These are phyloP conservation scores for Cottus gobio DNA, from an alignment of 2,113 vertebrate genomes.

Conservation along the genomic window DNA sequence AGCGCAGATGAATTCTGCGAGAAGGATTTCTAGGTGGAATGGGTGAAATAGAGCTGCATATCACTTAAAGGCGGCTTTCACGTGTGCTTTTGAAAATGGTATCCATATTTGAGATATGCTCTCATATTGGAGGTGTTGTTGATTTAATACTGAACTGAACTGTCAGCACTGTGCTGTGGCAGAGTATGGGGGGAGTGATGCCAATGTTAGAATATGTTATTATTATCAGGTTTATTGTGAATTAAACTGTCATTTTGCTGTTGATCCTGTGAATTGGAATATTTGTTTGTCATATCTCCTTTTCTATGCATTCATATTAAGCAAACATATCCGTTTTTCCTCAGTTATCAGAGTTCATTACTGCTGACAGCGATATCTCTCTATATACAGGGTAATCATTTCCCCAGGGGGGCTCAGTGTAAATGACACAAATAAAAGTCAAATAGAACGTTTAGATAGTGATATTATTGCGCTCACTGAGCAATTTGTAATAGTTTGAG, in stretches of 20 bases:
- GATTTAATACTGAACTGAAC: constrained; percentile 2
- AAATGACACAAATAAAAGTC: constrained; percentile 63
- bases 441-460: constrained; percentile 53
- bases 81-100: constrained; percentile 13
- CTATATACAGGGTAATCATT: constrained; percentile 46
- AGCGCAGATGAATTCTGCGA: constrained; percentile 36
- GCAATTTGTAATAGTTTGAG: constrained; percentile 58
- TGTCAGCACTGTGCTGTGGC: not conserved
- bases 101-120: constrained; percentile 8
- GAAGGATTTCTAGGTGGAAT: constrained; percentile 44
- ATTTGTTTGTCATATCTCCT: not conserved
- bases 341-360: constrained; percentile 44
- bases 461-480: constrained; percentile 32
- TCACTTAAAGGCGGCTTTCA: constrained; percentile 2
- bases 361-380: constrained; percentile 42
- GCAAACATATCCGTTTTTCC: constrained; percentile 27
- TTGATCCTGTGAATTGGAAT: not conserved
- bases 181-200: not conserved
- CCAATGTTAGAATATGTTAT: not conserved
- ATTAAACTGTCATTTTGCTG: not conserved
- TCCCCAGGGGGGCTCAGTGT: constrained; percentile 29
- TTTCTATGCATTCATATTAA: constrained; percentile 1
- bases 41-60: constrained; percentile 44
- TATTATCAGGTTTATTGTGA: not conserved
- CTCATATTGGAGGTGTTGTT: constrained; percentile 10